Conservation (phyloP, 2,113 vertebrate genomes). For the Notothenia rossii region DNA sequence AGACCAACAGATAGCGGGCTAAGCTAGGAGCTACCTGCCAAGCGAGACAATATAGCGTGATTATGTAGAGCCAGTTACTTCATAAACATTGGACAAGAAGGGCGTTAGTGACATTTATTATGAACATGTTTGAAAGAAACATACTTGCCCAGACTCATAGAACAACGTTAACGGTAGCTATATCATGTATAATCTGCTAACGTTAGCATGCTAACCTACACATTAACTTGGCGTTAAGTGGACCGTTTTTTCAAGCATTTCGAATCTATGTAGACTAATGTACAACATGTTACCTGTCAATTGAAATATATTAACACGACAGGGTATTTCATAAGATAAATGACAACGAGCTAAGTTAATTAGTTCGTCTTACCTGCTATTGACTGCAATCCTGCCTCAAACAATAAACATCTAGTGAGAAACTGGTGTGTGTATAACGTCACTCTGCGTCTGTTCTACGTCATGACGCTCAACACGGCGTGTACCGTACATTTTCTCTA, state of each 20-base stretch:
- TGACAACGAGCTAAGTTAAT: not conserved
- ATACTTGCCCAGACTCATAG: fast-evolving
- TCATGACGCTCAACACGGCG: constrained; percentile 16
- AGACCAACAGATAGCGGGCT: not conserved
- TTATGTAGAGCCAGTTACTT: no score
- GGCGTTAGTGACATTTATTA: fast-evolving
- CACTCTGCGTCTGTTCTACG: not conserved
- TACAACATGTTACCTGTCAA: not conserved
- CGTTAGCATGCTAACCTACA: constrained; percentile 56
- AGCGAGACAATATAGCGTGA: not conserved
- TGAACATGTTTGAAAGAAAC: not conserved
- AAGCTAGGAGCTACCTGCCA: not conserved
- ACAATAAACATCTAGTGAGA: constrained; percentile 65
- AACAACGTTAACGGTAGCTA: not conserved
- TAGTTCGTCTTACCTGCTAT: constrained; percentile 59
- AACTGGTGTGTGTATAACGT: constrained; percentile 29
- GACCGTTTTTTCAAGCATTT: not conserved
- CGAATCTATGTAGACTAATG: fast-evolving
- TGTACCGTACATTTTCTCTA: not conserved
- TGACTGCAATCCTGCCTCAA: constrained; percentile 51
- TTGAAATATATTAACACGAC: not conserved
- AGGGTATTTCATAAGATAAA: not conserved
- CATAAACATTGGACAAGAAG: not conserved
- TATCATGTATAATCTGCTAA: constrained; percentile 39
- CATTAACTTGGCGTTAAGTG: not conserved